phyloP scores from a whole-genome alignment of 2,888 invertebrate genomes.

The Orchesellides sinensis region DNA sequence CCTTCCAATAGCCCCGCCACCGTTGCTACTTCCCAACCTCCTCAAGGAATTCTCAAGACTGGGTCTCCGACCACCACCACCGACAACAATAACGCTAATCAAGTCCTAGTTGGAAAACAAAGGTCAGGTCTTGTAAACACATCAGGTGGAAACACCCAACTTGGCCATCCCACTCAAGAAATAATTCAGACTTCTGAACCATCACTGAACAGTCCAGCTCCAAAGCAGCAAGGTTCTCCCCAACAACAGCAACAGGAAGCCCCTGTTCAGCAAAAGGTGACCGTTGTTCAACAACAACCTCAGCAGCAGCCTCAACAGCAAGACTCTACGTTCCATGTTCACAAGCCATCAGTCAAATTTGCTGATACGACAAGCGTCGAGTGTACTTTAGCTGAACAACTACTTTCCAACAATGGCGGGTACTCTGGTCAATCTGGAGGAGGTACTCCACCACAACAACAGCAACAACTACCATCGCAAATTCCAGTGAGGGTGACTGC shows the following conservation, averaged over 20 bases:
- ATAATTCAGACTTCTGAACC: not conserved
- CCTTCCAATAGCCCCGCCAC: not conserved
- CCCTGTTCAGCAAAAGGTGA: not conserved
- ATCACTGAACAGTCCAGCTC: not conserved
- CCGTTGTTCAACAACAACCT: not conserved
- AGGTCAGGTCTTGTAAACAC: constrained; percentile 3
- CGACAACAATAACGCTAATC: no score
- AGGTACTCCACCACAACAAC: not conserved
- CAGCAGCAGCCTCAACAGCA: constrained; percentile 4
- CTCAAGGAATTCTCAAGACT: not conserved
- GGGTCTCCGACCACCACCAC: no score
- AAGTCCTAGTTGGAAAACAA: not conserved
- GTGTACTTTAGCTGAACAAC: not conserved
- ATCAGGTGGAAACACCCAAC: not conserved
- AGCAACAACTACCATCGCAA: not conserved
- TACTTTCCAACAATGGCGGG: no score
- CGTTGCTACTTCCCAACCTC: not conserved
- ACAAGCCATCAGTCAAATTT: constrained; percentile 25
- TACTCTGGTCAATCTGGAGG: not conserved
- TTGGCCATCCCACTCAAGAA: not conserved
- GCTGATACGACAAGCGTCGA: constrained; percentile 1
- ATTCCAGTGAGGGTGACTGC: not conserved
- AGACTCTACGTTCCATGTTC: constrained; percentile 9
- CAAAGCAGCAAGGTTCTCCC: not conserved
- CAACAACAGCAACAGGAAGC: not conserved